These are phyloP conservation scores for Ornithoptera alexandrae DNA, from an alignment of 2,888 invertebrate genomes.

Conservation along the genomic window DNA sequence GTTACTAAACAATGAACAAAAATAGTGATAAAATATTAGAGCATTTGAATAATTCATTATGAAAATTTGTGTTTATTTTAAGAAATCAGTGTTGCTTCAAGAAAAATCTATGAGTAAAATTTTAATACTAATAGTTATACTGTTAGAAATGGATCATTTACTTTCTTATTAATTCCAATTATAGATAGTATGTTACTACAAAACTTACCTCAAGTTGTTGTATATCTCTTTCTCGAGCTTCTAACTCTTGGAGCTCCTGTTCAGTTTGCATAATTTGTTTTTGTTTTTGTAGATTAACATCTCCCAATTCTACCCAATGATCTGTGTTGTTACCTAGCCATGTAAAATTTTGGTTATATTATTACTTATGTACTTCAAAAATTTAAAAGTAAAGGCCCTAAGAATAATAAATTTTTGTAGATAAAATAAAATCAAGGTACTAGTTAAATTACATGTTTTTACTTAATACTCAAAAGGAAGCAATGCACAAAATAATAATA, in stretches of 20 bases:
- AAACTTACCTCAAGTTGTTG: slow-evolving; percentile 89
- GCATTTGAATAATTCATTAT: background rate
- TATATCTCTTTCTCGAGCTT: slow-evolving; percentile 94
- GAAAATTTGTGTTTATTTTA: background rate
- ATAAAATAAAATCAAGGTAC: no score
- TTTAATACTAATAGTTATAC: no score
- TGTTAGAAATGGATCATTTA: no score
- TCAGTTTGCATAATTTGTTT: slow-evolving; percentile 90
- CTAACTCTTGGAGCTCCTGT: slow-evolving; percentile 88
- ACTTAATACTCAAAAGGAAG: no score
- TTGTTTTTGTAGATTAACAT: slow-evolving; percentile 67
- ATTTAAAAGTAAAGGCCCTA: background rate
- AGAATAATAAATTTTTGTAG: background rate
- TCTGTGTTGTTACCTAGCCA: slow-evolving; percentile 44
- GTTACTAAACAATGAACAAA: background rate
- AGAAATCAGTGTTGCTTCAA: background rate
- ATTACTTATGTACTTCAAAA: background rate
- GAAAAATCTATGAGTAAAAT: no score
- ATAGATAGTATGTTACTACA: no score
- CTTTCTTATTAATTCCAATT: no score
- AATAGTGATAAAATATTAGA: background rate
- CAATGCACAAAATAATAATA: no score
- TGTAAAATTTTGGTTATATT: background rate
- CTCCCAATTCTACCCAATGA: slow-evolving; percentile 57
- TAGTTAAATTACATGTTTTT: no score